Evolutionary conservation across 2,888 invertebrate genomes (phyloP).

Genomic region (Melanophora roralis): DNA sequence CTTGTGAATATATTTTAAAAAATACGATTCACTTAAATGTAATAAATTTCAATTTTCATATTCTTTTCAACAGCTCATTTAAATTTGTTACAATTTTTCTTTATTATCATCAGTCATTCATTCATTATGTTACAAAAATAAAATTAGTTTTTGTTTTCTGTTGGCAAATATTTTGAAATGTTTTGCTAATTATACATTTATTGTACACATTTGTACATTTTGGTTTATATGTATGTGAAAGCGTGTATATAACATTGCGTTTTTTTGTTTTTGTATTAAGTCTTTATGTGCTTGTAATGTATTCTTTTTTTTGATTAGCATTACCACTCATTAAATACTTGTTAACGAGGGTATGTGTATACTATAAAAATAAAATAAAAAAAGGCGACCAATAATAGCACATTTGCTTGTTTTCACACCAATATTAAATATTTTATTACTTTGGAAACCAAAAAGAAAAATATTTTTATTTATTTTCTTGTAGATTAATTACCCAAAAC

Average conservation of each 20-base stretch:
- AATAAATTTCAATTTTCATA: no score
- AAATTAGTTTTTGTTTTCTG: not conserved
- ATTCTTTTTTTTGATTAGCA: not conserved
- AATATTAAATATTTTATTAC: constrained; percentile 26
- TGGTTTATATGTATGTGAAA: not conserved
- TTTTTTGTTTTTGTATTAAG: not conserved
- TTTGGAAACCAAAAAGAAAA: not conserved
- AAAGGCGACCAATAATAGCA: not conserved
- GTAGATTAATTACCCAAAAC: no score
- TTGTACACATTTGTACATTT: not conserved
- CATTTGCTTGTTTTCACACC: constrained; percentile 29
- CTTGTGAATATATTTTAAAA: no score
- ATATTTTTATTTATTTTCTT: not conserved
- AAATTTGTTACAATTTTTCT: not conserved
- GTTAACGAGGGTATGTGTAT: not conserved
- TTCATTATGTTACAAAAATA: not conserved
- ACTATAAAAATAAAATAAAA: not conserved
- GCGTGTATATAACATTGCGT: not conserved
- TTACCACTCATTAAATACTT: not conserved
- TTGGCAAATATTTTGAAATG: constrained; percentile 5
- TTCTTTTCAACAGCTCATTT: not conserved
- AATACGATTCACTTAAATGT: no score
- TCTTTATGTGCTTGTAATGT: not conserved
- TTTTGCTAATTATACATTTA: constrained; percentile 2
- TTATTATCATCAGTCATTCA: not conserved